phyloP scores from a whole-genome alignment of 2,888 invertebrate genomes.

The Baccha elongata region DNA sequence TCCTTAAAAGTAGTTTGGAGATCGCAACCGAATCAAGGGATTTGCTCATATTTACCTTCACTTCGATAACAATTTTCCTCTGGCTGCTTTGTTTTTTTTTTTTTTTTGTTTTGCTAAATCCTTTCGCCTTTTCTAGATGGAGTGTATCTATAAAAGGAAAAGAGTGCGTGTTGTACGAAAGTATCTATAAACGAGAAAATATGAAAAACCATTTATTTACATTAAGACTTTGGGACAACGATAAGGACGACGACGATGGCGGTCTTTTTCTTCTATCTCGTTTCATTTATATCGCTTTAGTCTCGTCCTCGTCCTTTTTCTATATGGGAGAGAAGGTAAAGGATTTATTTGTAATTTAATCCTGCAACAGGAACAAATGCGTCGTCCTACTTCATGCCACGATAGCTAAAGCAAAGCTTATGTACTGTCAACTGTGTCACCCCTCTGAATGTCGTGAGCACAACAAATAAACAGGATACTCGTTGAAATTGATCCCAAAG shows the following conservation, averaged over 20 bases:
- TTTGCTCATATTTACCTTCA: slow-evolving; percentile 67
- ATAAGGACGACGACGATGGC: not conserved
- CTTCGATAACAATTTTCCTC: slow-evolving; percentile 60
- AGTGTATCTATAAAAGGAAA: slow-evolving; percentile 16
- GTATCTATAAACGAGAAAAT: slow-evolving; percentile 49
- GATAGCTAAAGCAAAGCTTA: slow-evolving; percentile 59
- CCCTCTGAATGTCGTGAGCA: slow-evolving; percentile 27
- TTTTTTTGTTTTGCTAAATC: slow-evolving; percentile 32
- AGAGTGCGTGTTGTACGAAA: slow-evolving; percentile 32
- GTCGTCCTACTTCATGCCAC: slow-evolving; percentile 69
- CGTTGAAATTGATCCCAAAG: slow-evolving; percentile 61
- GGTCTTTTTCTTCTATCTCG: not conserved
- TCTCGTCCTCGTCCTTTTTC: not conserved
- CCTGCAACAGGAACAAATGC: slow-evolving; percentile 68
- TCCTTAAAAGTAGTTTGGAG: slow-evolving; percentile 66
- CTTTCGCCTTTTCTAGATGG: slow-evolving; percentile 20
- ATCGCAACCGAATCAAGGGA: slow-evolving; percentile 68
- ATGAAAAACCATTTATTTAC: slow-evolving; percentile 69
- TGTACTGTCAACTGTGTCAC: not conserved
- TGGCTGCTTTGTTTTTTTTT: slow-evolving; percentile 2
- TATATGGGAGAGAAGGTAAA: slow-evolving; percentile 33
- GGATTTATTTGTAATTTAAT: slow-evolving; percentile 69
- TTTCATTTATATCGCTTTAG: not conserved
- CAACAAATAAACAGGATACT: slow-evolving; percentile 64
- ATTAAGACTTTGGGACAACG: slow-evolving; percentile 44